A percentile compares a stretch with the other conserved stretches of the same genome.
These are phyloP conservation scores for cattle (Bos taurus) DNA, from an alignment of 2,113 vertebrate genomes.

Conservation along the genomic window ARS-UCD2.0 NC_037351.1:33521001-33521500, in stretches of 20 bases:
- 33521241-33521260: slow-evolving; percentile 24
- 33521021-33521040: neutral
- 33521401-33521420: neutral
- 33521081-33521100: neutral
- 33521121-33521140: neutral
- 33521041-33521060: neutral
- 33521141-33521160: slow-evolving; percentile 38
- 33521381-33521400: slow-evolving; percentile 8
- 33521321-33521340: neutral
- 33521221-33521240: neutral
- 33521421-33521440: neutral
- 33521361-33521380: neutral
- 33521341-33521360: neutral
- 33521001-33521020: neutral
- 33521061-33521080: neutral
- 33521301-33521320: slow-evolving; percentile 17
- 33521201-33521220: neutral
- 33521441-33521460: slow-evolving; percentile 2
- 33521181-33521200: slow-evolving; percentile 18
- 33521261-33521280: neutral
- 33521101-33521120: slow-evolving; percentile 15
- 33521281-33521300: neutral
- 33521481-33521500: neutral
- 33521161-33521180: neutral
- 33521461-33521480: neutral